phyloP scores from a whole-genome alignment of 1,140 invertebrate species.

The Drosophila melanica region DNA sequence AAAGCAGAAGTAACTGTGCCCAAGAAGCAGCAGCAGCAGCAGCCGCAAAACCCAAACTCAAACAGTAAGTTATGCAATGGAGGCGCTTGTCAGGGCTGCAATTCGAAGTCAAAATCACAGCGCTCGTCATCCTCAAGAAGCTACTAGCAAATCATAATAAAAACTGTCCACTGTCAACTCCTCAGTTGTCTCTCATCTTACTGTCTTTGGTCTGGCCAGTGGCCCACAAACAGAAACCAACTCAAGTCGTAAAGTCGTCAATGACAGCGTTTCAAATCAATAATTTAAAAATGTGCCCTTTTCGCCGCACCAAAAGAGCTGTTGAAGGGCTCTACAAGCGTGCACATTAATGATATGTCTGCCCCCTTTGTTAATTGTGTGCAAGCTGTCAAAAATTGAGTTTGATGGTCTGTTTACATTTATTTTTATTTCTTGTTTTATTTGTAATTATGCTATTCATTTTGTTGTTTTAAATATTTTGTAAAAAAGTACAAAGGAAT shows the following conservation, averaged over 20 bases:
- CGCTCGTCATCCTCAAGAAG: slow-evolving; percentile 44
- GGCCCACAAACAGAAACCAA: slow-evolving; percentile 59
- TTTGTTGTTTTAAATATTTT: background rate
- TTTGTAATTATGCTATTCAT: background rate
- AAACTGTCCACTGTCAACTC: slow-evolving; percentile 79
- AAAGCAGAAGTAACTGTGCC: slow-evolving; percentile 26
- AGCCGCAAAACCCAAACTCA: slow-evolving; percentile 14
- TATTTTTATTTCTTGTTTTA: slow-evolving; percentile 2
- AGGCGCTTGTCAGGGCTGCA: slow-evolving; percentile 43
- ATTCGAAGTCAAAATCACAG: slow-evolving; percentile 33
- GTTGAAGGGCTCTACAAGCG: slow-evolving; percentile 44
- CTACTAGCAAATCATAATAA: slow-evolving; percentile 75
- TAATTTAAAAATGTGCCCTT: slow-evolving; percentile 60
- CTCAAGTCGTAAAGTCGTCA: slow-evolving; percentile 74
- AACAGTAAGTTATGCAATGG: slow-evolving; percentile 50
- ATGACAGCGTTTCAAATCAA: slow-evolving; percentile 73
- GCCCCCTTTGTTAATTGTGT: slow-evolving; percentile 2
- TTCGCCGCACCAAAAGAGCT: slow-evolving; percentile 8
- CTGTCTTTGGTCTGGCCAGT: slow-evolving; percentile 32
- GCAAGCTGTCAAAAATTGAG: slow-evolving; percentile 5
- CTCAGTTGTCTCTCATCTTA: slow-evolving; percentile 47
- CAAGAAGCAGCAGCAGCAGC: slow-evolving; percentile 22
- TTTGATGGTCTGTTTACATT: background rate
- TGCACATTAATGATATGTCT: slow-evolving; percentile 36
- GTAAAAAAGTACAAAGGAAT: too few relatives aligned